Conservation (phyloP, 2,888 invertebrate species). For the Leptopilina myrica region DNA sequence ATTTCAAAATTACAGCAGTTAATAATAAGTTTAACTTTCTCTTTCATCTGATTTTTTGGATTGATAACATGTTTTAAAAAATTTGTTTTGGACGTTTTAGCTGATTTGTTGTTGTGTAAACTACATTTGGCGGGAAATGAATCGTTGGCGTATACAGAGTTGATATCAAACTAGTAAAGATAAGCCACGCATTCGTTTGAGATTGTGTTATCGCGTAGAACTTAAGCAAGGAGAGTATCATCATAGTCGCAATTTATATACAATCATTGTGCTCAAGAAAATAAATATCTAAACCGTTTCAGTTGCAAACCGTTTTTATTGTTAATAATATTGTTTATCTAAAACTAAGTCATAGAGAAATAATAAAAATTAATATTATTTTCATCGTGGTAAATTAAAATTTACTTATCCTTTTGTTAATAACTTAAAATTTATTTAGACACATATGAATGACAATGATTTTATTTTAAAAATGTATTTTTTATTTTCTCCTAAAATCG, state of each 20-base stretch:
- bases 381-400: too few relatives aligned
- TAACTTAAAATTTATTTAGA: too few relatives aligned
- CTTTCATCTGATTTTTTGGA: too few relatives aligned
- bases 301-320: background rate
- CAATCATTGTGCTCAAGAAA: background rate
- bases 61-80: too few relatives aligned
- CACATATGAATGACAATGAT: too few relatives aligned
- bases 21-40: too few relatives aligned
- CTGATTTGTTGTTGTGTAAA: background rate
- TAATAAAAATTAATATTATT: too few relatives aligned
- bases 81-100: background rate
- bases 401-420: too few relatives aligned
- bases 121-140: conserved; percentile 1
- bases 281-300: background rate
- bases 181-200: conserved; percentile 9
- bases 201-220: conserved; percentile 32
- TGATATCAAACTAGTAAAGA: conserved; percentile 24
- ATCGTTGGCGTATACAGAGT: background rate
- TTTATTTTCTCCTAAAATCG: background rate
- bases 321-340: background rate
- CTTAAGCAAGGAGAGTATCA: background rate
- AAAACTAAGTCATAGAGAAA: background rate
- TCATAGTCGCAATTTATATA: conserved; percentile 9
- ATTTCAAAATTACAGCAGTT: too few relatives aligned
- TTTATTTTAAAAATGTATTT: too few relatives aligned